phyloP scores from a whole-genome alignment of 1,140 invertebrate species.

The Tetramorium parvispinum region DNA sequence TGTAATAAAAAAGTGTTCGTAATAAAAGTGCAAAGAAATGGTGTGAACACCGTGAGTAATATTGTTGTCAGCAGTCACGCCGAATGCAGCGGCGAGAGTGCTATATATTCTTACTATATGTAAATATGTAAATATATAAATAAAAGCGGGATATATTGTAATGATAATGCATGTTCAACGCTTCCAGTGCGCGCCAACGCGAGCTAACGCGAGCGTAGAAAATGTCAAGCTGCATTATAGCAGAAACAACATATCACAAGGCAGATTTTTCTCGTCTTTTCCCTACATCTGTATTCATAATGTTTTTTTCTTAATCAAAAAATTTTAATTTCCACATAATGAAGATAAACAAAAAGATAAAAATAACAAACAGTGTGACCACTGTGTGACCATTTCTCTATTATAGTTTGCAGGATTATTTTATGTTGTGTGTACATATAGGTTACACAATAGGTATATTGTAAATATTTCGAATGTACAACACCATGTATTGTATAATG shows the following conservation, averaged over 20 bases:
- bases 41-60: slow-evolving; percentile 10
- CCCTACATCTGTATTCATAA: neutral
- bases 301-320: neutral
- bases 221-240: slow-evolving; percentile 27
- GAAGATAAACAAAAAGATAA: neutral
- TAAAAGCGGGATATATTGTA: slow-evolving; percentile 14
- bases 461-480: slow-evolving; percentile 2
- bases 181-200: neutral
- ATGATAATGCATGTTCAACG: slow-evolving; percentile 41
- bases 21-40: slow-evolving; percentile 34
- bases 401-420: neutral
- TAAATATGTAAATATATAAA: slow-evolving; percentile 32
- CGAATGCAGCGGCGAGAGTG: neutral
- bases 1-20: neutral
- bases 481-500: neutral
- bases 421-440: neutral
- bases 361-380: neutral
- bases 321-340: neutral
- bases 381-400: neutral
- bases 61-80: slow-evolving; percentile 33
- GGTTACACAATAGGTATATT: neutral
- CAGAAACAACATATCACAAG: neutral
- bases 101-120: slow-evolving; percentile 16
- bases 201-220: neutral
- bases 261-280: slow-evolving; percentile 25